phyloP scores from a whole-genome alignment of 2,797 vertebrate species.

The Cynodonichthys magdalenae region DNA sequence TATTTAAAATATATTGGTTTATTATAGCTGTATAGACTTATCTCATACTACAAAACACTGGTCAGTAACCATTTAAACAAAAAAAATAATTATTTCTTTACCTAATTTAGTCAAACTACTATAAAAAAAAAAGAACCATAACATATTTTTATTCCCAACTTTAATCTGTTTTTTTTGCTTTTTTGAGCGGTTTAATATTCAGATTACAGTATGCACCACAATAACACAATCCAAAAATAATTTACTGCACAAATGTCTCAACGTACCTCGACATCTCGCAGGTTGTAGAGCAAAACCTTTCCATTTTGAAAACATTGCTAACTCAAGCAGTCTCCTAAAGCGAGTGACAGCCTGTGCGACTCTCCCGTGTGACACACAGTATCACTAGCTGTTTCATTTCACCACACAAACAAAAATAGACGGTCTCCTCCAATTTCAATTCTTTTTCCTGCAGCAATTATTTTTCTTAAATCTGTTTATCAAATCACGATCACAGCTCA shows the following conservation, averaged over 20 bases:
- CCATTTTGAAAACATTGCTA: conserved; percentile 5
- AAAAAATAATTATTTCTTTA: too few relatives aligned
- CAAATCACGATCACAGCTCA: too few relatives aligned
- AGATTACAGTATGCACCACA: neutral
- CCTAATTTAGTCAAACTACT: neutral
- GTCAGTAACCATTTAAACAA: too few relatives aligned
- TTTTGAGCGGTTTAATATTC: neutral
- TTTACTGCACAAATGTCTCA: neutral
- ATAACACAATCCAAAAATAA: neutral
- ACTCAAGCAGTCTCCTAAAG: neutral
- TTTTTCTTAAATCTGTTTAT: too few relatives aligned
- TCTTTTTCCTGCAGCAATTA: too few relatives aligned
- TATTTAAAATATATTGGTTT: neutral
- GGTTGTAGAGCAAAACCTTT: neutral
- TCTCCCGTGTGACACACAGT: neutral
- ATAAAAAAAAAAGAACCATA: neutral
- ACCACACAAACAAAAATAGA: conserved; percentile 15
- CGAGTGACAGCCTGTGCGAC: neutral
- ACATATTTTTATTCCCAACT: neutral
- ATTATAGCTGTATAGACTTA: neutral
- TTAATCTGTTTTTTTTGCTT: neutral
- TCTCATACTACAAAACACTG: too few relatives aligned
- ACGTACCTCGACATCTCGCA: conserved; percentile 26
- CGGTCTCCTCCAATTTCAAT: neutral
- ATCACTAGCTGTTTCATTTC: conserved; percentile 15